Evolutionary conservation across 2,113 vertebrate species (phyloP), one percentile per base, ranked within the genome.

Genomic region (Atherinomorus stipes): DNA sequence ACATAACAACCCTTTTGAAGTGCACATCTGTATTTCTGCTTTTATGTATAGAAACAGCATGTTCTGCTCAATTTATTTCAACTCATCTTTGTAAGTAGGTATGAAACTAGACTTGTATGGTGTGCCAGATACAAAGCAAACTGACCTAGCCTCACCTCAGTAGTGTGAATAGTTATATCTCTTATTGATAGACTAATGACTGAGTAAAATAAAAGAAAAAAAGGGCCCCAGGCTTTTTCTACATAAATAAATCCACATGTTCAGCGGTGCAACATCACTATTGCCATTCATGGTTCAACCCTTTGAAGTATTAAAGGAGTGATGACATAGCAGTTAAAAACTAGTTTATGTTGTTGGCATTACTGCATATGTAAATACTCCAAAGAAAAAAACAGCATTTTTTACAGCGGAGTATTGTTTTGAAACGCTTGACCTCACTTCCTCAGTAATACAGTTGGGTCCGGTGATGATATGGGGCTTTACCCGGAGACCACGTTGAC

Each of bases 11-110:
- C 45, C 51, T 64, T 61, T 57, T 51, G 19, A 64, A 47, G 18
- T 19, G 21, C 57, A 56, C 4, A 9, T 9, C 25, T 73, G 23
- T 16, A 25, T 67, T 54, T 38, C 15, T 45, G 44, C 52, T 78
- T 71, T 83, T 78, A 71, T 42, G 16, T 69, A 34, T 11, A 74
- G 40, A 78, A 73, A 71, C 42, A 73, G 61, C 68, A 26, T 8
- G n/a, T 74, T 84, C 50, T 66, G 47, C 45, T 62, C 71, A 81
- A 71, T 79, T 74, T 52, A 50, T 21, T 38, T 71, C 51, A 68
- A 72, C 75, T 69, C 50, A 68, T 81, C 45, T 10, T 37, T 69
- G 59, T 61, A 66, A 71, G 53, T 37, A 64, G 18, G 26, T 67
- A 47, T 40, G 58, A 61, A 71, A 67, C 60, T 34, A 25, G 28